Evolutionary conservation across 2,113 vertebrate genomes (phyloP).

Genomic region (Uropsilus gracilis): DNA sequence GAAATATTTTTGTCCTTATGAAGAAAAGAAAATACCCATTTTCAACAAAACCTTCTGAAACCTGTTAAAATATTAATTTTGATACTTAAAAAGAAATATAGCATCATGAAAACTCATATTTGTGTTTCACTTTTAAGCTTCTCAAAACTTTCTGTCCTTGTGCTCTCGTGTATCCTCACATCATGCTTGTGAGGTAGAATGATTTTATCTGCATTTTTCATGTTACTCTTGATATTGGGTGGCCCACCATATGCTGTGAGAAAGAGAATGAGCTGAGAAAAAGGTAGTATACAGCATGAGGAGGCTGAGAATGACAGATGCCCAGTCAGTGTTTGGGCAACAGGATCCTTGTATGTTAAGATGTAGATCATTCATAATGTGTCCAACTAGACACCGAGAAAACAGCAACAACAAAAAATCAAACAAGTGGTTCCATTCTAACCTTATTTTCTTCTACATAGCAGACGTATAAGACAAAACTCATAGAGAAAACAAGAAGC

Average conservation of each 20-base stretch:
- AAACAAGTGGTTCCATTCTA: background rate
- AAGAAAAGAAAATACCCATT: constrained; percentile 32
- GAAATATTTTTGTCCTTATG: background rate
- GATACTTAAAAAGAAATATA: background rate
- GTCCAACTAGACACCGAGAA: background rate
- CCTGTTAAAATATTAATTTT: background rate
- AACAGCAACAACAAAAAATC: background rate
- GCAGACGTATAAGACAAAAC: background rate
- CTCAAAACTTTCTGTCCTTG: background rate
- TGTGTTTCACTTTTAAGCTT: constrained; percentile 44
- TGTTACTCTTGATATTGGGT: background rate
- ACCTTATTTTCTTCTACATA: background rate
- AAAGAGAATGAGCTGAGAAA: background rate
- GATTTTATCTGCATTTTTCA: background rate
- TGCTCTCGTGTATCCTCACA: background rate
- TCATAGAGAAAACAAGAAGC: background rate
- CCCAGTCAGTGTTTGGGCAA: background rate
- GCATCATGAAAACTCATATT: background rate
- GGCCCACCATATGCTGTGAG: background rate
- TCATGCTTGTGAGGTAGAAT: background rate
- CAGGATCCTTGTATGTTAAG: background rate
- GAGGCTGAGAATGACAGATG: background rate
- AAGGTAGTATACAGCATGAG: background rate
- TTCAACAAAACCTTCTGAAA: background rate
- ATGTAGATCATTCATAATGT: background rate